Percentiles rank a stretch among this genome's conserved stretches.
Conservation (phyloP, 2,113 vertebrate genomes). For the Macquaria australasica region DNA sequence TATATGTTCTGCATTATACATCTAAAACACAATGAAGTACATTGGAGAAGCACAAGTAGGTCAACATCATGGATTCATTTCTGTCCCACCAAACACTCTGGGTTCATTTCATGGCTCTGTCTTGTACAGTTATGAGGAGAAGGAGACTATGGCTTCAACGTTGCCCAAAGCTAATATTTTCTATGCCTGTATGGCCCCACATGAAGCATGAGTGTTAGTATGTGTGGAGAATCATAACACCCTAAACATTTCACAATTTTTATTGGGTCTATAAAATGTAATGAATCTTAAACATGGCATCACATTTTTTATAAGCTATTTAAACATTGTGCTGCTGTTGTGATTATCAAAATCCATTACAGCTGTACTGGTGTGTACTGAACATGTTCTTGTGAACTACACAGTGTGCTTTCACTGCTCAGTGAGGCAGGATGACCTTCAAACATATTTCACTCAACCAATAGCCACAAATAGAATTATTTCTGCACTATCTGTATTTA, state of each 20-base stretch:
- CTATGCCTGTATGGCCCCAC: slow-evolving; percentile 30
- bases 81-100: slow-evolving; percentile 27
- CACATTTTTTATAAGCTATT: slow-evolving; percentile 43
- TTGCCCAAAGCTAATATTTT: slow-evolving; percentile 59
- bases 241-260: slow-evolving; percentile 45
- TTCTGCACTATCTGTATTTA: slow-evolving; percentile 57
- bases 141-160: background rate
- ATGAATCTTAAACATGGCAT: slow-evolving; percentile 62
- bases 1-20: background rate
- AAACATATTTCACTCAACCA: slow-evolving; percentile 51
- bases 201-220: slow-evolving; percentile 31
- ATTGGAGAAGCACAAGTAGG: background rate
- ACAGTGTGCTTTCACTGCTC: slow-evolving; percentile 19
- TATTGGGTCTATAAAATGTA: slow-evolving; percentile 77
- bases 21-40: background rate
- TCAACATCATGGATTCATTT: slow-evolving; percentile 50
- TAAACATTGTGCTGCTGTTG: slow-evolving; percentile 31
- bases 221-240: slow-evolving; percentile 47
- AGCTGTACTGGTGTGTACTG: slow-evolving; percentile 42
- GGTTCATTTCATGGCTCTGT: slow-evolving; percentile 38
- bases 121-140: slow-evolving; percentile 24
- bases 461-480: slow-evolving; percentile 66
- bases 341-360: slow-evolving; percentile 51
- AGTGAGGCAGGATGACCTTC: slow-evolving; percentile 30
- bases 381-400: slow-evolving; percentile 3